Conservation (phyloP, 2,113 vertebrate genomes). For the Coptodon rendalli region DNA sequence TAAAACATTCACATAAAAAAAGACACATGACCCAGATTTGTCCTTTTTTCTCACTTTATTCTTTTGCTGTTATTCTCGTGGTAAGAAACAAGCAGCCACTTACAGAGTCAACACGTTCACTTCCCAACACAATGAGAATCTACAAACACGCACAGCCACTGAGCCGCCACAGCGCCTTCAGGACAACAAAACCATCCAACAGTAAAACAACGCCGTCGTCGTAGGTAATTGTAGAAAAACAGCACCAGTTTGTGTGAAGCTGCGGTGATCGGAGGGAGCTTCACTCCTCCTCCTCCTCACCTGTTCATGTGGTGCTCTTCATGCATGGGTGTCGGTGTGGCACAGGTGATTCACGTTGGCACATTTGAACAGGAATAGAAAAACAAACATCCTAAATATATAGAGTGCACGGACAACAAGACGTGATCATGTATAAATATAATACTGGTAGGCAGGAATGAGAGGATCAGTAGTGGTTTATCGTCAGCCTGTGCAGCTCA, state of each 20-base stretch:
- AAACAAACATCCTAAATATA: conserved; percentile 49
- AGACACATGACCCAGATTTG: fast-evolving
- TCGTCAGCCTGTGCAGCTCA: conserved; percentile 59
- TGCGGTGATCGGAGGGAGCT: conserved; percentile 9
- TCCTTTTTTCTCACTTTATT: conserved; percentile 41
- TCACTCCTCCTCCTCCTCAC: not conserved
- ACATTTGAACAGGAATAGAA: conserved; percentile 49
- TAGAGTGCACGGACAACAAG: conserved; percentile 36
- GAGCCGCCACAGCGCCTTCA: conserved; percentile 61
- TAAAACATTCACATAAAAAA: not conserved
- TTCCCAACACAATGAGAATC: conserved; percentile 66
- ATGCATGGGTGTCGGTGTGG: conserved; percentile 52
- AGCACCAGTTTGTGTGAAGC: conserved; percentile 63
- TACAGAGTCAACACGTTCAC: conserved; percentile 68
- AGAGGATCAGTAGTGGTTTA: conserved; percentile 30
- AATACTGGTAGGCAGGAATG: conserved; percentile 59
- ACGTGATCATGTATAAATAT: conserved; percentile 49
- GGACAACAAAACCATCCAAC: conserved; percentile 60
- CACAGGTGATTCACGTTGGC: conserved; percentile 59
- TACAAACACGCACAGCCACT: conserved; percentile 66
- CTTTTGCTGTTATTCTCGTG: conserved; percentile 55
- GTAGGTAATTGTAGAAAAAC: conserved; percentile 50
- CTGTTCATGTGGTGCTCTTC: conserved; percentile 36
- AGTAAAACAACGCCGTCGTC: conserved; percentile 26
- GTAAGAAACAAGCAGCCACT: conserved; percentile 73